phyloP scores from a whole-genome alignment of 2,888 invertebrate genomes.

The Eudemis profundana region DNA sequence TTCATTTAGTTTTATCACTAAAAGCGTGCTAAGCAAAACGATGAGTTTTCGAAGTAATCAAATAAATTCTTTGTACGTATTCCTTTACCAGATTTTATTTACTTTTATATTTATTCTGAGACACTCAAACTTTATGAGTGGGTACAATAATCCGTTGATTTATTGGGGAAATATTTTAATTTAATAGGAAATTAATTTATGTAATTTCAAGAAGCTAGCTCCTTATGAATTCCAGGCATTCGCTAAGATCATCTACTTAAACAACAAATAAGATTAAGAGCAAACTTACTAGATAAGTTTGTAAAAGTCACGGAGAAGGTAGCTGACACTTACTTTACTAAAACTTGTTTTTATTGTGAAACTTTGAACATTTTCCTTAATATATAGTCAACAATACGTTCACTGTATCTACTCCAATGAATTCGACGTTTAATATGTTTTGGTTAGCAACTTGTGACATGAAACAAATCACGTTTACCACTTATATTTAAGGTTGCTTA shows the following conservation, averaged over 20 bases:
- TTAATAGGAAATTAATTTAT: not conserved
- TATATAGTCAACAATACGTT: conserved; percentile 57
- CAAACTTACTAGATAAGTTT: conserved; percentile 60
- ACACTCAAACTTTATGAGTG: too few relatives aligned
- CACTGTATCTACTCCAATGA: conserved; percentile 47
- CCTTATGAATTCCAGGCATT: conserved; percentile 18
- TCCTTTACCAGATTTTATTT: too few relatives aligned
- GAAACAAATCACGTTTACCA: conserved; percentile 15
- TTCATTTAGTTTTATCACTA: too few relatives aligned
- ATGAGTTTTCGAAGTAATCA: too few relatives aligned
- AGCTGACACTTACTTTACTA: conserved; percentile 69
- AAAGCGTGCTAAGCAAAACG: too few relatives aligned
- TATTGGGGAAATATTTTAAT: too few relatives aligned
- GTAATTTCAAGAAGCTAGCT: not conserved
- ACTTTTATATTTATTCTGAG: too few relatives aligned
- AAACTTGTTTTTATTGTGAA: conserved; percentile 80
- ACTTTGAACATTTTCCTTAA: conserved; percentile 73
- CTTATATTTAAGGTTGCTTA: not conserved
- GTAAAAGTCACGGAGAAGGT: conserved; percentile 63
- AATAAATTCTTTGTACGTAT: too few relatives aligned
- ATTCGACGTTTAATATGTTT: conserved; percentile 15
- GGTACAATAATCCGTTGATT: too few relatives aligned
- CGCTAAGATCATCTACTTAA: conserved; percentile 55
- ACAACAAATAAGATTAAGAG: conserved; percentile 69
- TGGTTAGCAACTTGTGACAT: conserved; percentile 22